Evolutionary conservation across 2,113 vertebrate species (phyloP).

Genomic region (Oreocharis arfaki): DNA sequence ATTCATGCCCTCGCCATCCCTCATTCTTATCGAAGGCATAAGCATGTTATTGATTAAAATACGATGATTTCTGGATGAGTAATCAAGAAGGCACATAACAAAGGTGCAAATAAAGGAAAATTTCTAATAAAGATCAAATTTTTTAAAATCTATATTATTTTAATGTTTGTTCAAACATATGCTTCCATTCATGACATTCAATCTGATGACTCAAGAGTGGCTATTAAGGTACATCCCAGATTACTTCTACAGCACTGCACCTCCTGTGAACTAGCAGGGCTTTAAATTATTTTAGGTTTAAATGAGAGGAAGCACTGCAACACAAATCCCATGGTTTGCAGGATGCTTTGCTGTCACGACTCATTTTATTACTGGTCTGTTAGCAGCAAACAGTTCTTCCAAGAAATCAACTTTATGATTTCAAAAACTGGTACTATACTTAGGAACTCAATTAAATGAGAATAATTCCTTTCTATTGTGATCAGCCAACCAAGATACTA

Average conservation of each 20-base stretch:
- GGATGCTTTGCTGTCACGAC: accelerated
- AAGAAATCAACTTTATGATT: background rate
- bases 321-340: background rate
- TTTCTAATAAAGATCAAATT: too few species aligned
- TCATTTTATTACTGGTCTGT: background rate
- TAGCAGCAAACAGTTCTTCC: background rate
- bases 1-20: background rate
- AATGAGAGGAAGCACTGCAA: background rate
- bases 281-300: background rate
- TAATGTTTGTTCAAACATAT: background rate
- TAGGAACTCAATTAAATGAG: background rate
- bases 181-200: background rate
- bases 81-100: background rate
- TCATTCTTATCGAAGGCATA: background rate
- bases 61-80: background rate
- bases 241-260: background rate
- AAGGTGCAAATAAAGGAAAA: background rate
- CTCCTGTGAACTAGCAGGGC: background rate
- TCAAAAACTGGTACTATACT: background rate
- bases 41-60: background rate
- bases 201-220: background rate
- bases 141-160: accelerated
- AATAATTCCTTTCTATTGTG: background rate
- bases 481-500: background rate
- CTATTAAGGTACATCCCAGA: background rate